Conservation (phyloP, 2,113 vertebrate genomes). For the Gymnorhina tibicen region DNA sequence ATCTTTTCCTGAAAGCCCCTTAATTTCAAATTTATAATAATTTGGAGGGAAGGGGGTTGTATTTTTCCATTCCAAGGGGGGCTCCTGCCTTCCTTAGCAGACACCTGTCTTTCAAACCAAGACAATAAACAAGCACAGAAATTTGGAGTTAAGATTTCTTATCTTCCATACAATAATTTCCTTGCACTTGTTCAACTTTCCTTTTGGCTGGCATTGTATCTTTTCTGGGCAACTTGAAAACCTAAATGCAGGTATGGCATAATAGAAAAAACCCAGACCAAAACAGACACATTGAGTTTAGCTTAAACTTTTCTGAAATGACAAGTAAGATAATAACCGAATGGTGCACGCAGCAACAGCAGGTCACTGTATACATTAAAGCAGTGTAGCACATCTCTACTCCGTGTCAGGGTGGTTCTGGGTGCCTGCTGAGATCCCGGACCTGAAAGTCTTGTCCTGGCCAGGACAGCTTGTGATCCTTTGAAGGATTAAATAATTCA, state of each 20-base stretch:
- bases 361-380: rapidly evolving
- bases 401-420: neutral
- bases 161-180: neutral
- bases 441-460: neutral
- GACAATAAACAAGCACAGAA: neutral
- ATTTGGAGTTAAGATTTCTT: neutral
- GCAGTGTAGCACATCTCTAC: neutral
- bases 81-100: too few species aligned
- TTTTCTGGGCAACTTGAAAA: neutral
- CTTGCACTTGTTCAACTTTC: neutral
- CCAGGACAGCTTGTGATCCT: neutral
- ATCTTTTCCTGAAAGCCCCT: too few species aligned
- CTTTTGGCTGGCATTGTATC: neutral
- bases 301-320: neutral
- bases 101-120: too few species aligned
- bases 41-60: too few species aligned
- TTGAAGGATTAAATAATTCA: neutral
- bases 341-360: neutral
- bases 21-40: too few species aligned
- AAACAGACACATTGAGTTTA: neutral
- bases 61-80: too few species aligned
- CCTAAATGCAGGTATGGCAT: neutral
- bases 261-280: neutral
- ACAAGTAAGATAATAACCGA: neutral
- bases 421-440: rapidly evolving